Base-by-base conservation (phyloP, 2,888 invertebrate species). In the Ennomos fuscantarius region DNA sequence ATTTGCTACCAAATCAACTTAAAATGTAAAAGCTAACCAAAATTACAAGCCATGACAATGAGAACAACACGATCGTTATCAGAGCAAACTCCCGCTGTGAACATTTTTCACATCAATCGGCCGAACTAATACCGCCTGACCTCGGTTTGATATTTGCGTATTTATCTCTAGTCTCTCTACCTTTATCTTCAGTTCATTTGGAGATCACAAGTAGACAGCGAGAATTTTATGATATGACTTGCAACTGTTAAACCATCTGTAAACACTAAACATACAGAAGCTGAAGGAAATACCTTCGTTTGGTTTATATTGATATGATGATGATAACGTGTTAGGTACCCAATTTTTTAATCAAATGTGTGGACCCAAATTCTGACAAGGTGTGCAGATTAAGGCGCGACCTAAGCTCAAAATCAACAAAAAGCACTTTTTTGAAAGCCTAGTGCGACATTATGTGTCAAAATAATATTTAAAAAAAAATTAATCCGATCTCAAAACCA, bases 101-200 rank as follows among this genome's bases (percentile, higher is more conserved):
- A 44, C 13, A 44, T 44, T 34, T 40, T 15, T 9, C 40, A 40
- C 13, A 9, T 9, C 40, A 15, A 8, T 9, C 0, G 15, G 40
- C 44, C 34, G 6, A 34, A 34, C 34, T 12, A 10, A 13, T 12
- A 8, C 41, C 41, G 41, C 8, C 41, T 13, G 34, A 34, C 33
- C 44, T 44, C 44, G 44, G 15, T 8, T 1, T 35, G 11, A 44
- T 44, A 9, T 9, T 12, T 5, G 13, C 24, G 24, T 24, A 9
- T 34, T 44, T 44, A 44, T 44, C 44, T 34, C 6, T 24, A 24
- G 34, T 44, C 34, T 44, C 44, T 34, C 6, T 24, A 24, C 34
- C 12, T 9, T 44, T 44, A 44, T 44, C 44, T 12, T 2, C 11
- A 15, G 44, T 44, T 44, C 32, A 44, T 44, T 13, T 34, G 34